Conservation (phyloP, 2,888 invertebrate species). For the Heliconius hortense region DNA sequence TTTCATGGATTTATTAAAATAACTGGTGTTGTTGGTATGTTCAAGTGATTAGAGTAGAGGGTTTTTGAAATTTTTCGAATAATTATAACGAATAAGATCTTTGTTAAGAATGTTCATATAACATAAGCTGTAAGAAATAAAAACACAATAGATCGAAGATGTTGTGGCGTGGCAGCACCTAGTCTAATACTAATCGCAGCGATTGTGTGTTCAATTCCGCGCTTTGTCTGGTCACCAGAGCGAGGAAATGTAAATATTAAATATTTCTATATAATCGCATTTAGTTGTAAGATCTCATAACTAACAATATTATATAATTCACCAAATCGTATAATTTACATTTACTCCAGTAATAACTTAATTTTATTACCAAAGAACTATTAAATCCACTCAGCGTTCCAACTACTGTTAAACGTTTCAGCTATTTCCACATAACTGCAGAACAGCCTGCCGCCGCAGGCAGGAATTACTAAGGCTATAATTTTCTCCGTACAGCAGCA, state of each 20-base stretch:
- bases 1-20: neutral
- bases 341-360: constrained; percentile 10
- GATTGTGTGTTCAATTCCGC: too few relatives aligned
- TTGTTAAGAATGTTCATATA: neutral
- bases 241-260: neutral
- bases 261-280: too few relatives aligned
- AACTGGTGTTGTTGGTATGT: neutral
- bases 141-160: too few relatives aligned
- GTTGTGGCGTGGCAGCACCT: too few relatives aligned
- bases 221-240: neutral
- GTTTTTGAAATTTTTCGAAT: too few relatives aligned
- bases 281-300: neutral
- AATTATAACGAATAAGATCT: neutral
- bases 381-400: constrained; percentile 18
- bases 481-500: constrained; percentile 43
- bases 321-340: neutral
- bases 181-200: too few relatives aligned
- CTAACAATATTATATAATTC: neutral
- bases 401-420: constrained; percentile 20
- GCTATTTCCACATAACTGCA: constrained; percentile 25
- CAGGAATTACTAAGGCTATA: constrained; percentile 45
- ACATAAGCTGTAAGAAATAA: neutral
- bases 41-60: too few relatives aligned
- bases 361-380: constrained; percentile 13
- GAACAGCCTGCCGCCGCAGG: constrained; percentile 38